Evolutionary conservation across 2,113 vertebrate species (phyloP).

Genomic region (Otis tarda): DNA sequence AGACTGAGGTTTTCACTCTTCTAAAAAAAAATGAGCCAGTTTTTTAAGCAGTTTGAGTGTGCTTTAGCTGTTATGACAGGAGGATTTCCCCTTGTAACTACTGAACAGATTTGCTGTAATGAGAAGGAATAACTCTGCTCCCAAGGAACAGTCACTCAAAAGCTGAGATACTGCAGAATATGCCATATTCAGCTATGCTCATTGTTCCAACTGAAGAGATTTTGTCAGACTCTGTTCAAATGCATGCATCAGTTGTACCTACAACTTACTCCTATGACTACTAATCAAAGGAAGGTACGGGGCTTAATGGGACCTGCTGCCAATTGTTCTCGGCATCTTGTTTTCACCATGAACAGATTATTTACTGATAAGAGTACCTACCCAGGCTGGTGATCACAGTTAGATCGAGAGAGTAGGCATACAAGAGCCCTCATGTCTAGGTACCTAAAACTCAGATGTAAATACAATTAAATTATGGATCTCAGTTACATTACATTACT

Average conservation of each 20-base stretch:
- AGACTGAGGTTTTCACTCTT: neutral
- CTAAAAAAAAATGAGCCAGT: neutral
- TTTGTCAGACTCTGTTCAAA: neutral
- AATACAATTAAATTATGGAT: neutral
- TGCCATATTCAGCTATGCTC: neutral
- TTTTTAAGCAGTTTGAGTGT: neutral
- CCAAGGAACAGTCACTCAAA: neutral
- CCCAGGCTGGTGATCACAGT: neutral
- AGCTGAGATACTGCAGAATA: neutral
- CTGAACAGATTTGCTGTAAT: neutral
- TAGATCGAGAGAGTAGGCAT: neutral
- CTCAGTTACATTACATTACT: neutral
- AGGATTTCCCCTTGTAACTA: neutral
- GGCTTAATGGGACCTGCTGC: neutral
- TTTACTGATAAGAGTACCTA: neutral
- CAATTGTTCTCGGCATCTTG: neutral
- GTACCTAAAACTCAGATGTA: neutral
- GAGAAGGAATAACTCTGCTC: neutral
- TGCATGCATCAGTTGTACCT: neutral
- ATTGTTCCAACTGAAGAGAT: neutral
- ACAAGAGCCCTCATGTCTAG: neutral
- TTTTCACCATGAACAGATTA: neutral
- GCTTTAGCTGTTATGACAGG: neutral
- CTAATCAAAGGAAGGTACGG: neutral
- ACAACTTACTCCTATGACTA: neutral